Evolutionary conservation across 2,113 vertebrate genomes (phyloP), one percentile per base, ranked within the genome.

Genomic region (Benitochromis conjunctus): DNA sequence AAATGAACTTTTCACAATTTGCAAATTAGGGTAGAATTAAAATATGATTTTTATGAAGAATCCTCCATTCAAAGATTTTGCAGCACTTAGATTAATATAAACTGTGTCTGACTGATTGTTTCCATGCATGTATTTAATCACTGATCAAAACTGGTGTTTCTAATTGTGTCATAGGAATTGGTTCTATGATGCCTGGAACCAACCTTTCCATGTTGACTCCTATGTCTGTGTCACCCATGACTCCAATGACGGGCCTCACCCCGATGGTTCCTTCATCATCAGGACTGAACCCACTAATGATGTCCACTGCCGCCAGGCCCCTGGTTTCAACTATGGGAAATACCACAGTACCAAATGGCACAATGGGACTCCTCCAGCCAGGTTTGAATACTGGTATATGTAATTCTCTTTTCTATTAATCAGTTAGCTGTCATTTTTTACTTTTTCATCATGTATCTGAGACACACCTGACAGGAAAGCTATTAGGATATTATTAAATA

Each of bases 291-390:
- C 89, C 94, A 41, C 43, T 95, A 58, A 87, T 94, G 16, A 79
- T 24, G 66, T 77, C 93, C 79, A 62, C 76, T 34, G 26, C 88
- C 29, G 14, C 21, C 46, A 92, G 96, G 83, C 96, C 98, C 86
- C 84, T 98, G 88, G 95, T 98, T 94, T 95, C 98, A 96, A 97
- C 97, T 43, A 85, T 97, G 89, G 97, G 97, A 94, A 96, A 95
- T 26, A 89, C 96, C 6, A 96, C 97, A 1, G 91, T 98, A 94
- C 96, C 97, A 91, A 99, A 98, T 31, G 97, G 98, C 93, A 96
- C 96, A 48, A 92, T 97, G 85, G 95, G 95, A 88, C 90, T 98
- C 46, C 93, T 98, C 56, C 98, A 97, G 54, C 97, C 97, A 80
- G 48, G 91, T 87, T 86, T 94, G 91, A 89, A 74, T 3, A 34